phyloP scores from a whole-genome alignment of 2,888 invertebrate genomes.

The Mylabris sibirica region DNA sequence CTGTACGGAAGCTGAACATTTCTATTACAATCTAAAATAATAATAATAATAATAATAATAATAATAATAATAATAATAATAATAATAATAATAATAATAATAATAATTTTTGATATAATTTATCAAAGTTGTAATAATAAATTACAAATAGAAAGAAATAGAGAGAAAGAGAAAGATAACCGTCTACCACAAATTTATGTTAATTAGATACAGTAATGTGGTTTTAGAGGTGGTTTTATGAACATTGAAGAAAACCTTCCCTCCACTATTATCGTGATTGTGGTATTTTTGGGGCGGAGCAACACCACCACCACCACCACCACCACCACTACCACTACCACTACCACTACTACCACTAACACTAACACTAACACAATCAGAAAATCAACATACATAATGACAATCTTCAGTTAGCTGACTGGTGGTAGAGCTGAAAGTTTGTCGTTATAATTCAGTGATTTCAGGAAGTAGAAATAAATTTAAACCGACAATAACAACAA shows the following conservation, averaged over 20 bases:
- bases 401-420: conserved; percentile 1
- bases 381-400: too few species aligned
- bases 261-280: conserved; percentile 21
- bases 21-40: conserved; percentile 1
- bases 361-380: too few species aligned
- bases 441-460: not conserved
- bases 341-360: conserved; percentile 33
- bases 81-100: conserved; percentile 13
- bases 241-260: conserved; percentile 46
- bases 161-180: conserved; percentile 34
- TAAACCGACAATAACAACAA: too few species aligned
- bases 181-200: conserved; percentile 58
- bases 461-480: too few species aligned
- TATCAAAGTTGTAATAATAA: conserved; percentile 11
- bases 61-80: conserved; percentile 12
- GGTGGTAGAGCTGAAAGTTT: not conserved
- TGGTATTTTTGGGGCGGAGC: conserved; percentile 45
- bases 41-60: conserved; percentile 14
- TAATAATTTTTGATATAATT: conserved; percentile 7
- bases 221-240: conserved; percentile 46
- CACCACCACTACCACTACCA: conserved; percentile 50
- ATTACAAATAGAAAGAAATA: conserved; percentile 3
- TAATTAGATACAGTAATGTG: conserved; percentile 57
- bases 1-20: not conserved
- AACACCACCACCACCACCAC: conserved; percentile 36